These are phyloP conservation scores for Hepsetus odoe DNA, from an alignment of 2,113 vertebrate species.

Conservation along the genomic window DNA sequence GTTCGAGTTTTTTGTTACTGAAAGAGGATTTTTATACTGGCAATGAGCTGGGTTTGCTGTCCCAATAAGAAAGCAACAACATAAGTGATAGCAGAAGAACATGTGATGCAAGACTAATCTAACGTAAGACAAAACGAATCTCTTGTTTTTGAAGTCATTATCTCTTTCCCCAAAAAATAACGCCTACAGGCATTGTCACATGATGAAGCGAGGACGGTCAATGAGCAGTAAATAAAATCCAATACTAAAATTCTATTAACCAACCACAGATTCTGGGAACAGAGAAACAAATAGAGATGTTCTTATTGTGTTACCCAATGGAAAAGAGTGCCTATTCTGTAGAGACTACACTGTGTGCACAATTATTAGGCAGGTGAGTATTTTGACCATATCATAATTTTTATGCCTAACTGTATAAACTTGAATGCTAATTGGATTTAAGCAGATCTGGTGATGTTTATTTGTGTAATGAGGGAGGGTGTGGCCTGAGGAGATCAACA, in stretches of 20 bases:
- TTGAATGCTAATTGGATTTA: no score
- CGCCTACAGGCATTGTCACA: background rate
- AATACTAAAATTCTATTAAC: constrained; percentile 11
- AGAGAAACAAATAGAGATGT: constrained; percentile 26
- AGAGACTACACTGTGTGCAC: no score
- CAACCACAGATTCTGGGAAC: constrained; percentile 18
- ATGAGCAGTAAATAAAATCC: constrained; percentile 14
- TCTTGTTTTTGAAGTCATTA: background rate
- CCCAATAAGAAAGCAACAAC: no score
- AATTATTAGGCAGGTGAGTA: no score
- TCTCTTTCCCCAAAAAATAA: background rate
- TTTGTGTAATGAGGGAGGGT: no score
- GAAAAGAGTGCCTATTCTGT: no score
- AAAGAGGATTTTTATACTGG: background rate
- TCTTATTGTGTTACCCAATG: no score
- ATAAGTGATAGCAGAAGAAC: background rate
- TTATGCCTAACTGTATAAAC: background rate
- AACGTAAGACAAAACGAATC: background rate
- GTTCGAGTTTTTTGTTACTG: constrained; percentile 2
- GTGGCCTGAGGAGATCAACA: no score
- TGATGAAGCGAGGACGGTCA: constrained; percentile 21
- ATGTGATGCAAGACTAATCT: background rate
- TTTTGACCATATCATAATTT: no score
- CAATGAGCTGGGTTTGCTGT: background rate
- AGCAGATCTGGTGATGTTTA: no score